Evolutionary conservation across 1,140 invertebrate genomes (phyloP), one percentile per base, ranked within the genome.

Genomic region (Centruroides vittatus): DNA sequence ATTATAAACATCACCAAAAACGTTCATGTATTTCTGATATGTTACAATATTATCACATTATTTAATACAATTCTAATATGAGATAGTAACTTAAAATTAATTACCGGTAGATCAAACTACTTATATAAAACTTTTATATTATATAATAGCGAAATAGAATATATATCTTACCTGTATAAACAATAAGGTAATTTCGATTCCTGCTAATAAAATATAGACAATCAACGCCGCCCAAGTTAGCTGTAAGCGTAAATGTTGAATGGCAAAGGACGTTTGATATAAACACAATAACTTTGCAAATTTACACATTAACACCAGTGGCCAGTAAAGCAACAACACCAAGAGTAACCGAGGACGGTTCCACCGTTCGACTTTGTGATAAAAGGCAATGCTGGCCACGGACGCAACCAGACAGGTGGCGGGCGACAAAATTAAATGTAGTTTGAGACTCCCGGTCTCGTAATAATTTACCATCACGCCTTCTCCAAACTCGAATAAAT

Each of bases 251-350:
- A 67, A 47, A 54, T 67, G 65, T 47, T 55, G 41, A n/a, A 56
- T 58, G 23, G 47, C 49, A 34, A 66, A 52, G 13, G 65, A 65
- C 23, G 57, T 61, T 5, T 59, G 47, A 62, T 62, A 60, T 5
- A 67, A 13, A 41, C 50, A 47, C 7, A 61, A 41, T 10, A 67
- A 46, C 41, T 67, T 67, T 36, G 53, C 52, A 46, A 66, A 53
- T 54, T 65, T 59, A 46, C 53, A 49, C n/a, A 41, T 53, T 52
- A 51, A 53, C 23, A 56, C 61, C 10, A 62, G 36, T n/a, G 62
- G 54, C 66, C 66, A 67, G 48, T 61, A 67, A 5, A 62, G 8
- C 35, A 67, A 59, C 4, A 66, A 52, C 10, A 67, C 36, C 10
- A 64, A 46, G 5, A 67, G 41, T 2, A 57, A 34, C 61, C 62